phyloP scores from a whole-genome alignment of 2,797 vertebrate species.

The Myiotriccus ornatus region DNA sequence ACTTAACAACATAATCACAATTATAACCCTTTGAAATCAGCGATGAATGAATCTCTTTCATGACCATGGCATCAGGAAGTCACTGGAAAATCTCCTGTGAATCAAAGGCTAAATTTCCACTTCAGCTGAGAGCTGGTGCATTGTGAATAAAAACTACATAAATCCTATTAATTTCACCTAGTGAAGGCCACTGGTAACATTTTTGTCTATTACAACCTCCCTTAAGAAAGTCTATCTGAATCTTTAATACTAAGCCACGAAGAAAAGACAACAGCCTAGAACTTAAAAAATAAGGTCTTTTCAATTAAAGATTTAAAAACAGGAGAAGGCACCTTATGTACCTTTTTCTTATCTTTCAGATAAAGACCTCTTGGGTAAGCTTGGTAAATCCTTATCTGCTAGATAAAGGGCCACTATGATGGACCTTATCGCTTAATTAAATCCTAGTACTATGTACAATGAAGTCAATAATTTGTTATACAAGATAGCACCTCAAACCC shows the following conservation, averaged over 20 bases:
- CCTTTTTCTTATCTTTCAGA: conserved; percentile 69
- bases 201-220: neutral
- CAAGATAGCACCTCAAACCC: conserved; percentile 55
- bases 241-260: neutral
- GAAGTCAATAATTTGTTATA: conserved; percentile 72
- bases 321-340: conserved; percentile 53
- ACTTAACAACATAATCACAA: neutral
- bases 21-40: neutral
- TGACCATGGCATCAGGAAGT: neutral
- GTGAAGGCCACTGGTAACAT: neutral
- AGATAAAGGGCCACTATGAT: conserved; percentile 64
- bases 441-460: conserved; percentile 66
- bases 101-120: neutral
- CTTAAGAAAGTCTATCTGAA: conserved; percentile 5
- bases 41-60: neutral
- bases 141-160: neutral
- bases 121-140: neutral
- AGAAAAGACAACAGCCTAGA: conserved; percentile 43
- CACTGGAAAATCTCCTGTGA: neutral
- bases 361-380: conserved; percentile 68
- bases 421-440: conserved; percentile 75
- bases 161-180: neutral
- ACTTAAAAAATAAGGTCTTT: conserved; percentile 55
- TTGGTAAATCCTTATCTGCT: conserved; percentile 70
- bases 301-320: conserved; percentile 63